These are phyloP conservation scores for Arvicanthis niloticus DNA, from an alignment of 2,113 vertebrate genomes.

Conservation along the genomic window DNA sequence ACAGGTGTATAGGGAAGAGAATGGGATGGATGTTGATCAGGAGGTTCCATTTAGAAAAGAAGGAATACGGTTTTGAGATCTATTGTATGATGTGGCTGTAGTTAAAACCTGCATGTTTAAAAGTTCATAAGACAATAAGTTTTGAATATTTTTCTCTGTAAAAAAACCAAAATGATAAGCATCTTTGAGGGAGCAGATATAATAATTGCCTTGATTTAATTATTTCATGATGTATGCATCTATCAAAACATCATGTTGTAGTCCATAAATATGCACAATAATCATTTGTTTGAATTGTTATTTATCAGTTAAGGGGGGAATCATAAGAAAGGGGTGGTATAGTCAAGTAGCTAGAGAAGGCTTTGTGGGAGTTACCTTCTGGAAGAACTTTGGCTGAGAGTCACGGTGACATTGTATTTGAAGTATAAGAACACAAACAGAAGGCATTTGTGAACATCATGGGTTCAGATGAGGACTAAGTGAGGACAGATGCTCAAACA, in stretches of 20 bases:
- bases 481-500: rapidly evolving
- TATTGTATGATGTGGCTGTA: neutral
- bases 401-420: neutral
- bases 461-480: rapidly evolving
- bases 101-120: neutral
- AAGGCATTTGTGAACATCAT: neutral
- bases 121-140: neutral
- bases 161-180: neutral
- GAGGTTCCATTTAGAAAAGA: neutral
- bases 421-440: neutral
- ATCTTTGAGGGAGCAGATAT: neutral
- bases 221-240: neutral
- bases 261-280: neutral
- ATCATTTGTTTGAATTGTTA: neutral
- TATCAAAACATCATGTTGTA: neutral
- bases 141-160: neutral
- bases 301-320: neutral
- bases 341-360: neutral
- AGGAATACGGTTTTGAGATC: neutral
- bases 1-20: too few species aligned
- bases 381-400: neutral
- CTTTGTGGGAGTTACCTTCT: neutral
- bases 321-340: neutral
- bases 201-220: slow-evolving; percentile 5
- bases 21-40: neutral